Evolutionary conservation across 2,113 vertebrate species (phyloP), one percentile per base, ranked within the genome.

Genomic region (Eidolon helvum): DNA sequence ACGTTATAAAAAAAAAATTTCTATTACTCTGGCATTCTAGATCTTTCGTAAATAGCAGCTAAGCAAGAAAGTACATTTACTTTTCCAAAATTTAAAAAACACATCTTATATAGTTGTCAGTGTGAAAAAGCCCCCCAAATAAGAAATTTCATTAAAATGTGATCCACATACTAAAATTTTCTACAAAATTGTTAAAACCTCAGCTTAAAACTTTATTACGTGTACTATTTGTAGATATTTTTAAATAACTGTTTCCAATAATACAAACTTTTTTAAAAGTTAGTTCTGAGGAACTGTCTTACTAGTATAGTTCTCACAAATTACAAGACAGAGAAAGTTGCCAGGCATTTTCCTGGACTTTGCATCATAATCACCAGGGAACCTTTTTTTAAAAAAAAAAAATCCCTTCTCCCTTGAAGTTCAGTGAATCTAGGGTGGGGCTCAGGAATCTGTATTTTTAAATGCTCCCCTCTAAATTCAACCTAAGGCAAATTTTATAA

Each of bases 61-160:
- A 86, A 88, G 11, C 18, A 63, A 82, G 35, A 92, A 95, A 89
- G 40, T 30, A 77, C 5, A 86, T 82, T 91, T 74, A 16, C 53
- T 68, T 48, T 74, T 74, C 53, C 68, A 98, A 79, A 83, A 68
- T 55, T 63, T 43, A 65, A 95, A 95, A 89, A 66, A 77, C 10
- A 86, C 90, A 71, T 59, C 30, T 61, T 66, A 63, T 10, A 83
- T 65, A 59, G 40, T 19, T 28, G 87, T 66, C 38, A 18, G 35
- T 45, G 26, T 43, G 69, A 93, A 90, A 72, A 71, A 82, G 35
- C 72, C 22, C 12, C 59, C 8, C 30, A 90, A 87, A 63, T 82
- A 91, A 72, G 55, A 95, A 96, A 71, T 40, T 55, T 79, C 22
- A 55, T 10, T 18, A 72, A 88, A 74, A 66, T 21, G n/a, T 33